phyloP scores from a whole-genome alignment of 2,888 invertebrate genomes.

The Drosophila mettleri region DNA sequence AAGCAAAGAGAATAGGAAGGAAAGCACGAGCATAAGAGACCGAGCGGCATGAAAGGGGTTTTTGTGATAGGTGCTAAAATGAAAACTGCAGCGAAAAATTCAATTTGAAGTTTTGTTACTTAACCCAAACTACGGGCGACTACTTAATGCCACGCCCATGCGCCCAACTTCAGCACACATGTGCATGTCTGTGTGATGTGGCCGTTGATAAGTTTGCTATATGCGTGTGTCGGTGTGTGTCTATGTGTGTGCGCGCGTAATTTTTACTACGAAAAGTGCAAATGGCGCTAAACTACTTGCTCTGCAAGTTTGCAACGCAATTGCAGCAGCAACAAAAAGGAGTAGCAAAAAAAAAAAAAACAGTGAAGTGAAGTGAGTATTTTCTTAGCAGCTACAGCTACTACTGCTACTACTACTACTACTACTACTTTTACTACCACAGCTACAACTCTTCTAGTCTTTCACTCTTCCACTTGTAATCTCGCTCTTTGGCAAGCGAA shows the following conservation, averaged over 20 bases:
- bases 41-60: constrained; percentile 43
- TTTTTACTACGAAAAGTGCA: constrained; percentile 81
- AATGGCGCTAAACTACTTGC: constrained; percentile 80
- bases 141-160: constrained; percentile 71
- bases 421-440: not conserved
- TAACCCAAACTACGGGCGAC: constrained; percentile 76
- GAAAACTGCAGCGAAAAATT: constrained; percentile 75
- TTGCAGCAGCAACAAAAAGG: constrained; percentile 55
- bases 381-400: constrained; percentile 26
- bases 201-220: constrained; percentile 68
- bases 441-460: not conserved
- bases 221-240: constrained; percentile 19
- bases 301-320: constrained; percentile 76
- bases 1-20: constrained; percentile 13
- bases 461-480: constrained; percentile 35
- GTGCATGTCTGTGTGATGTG: constrained; percentile 43
- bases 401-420: not conserved
- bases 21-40: not conserved
- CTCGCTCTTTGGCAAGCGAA: constrained; percentile 34
- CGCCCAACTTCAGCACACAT: constrained; percentile 46
- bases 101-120: constrained; percentile 80
- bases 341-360: constrained; percentile 17
- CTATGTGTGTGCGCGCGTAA: constrained; percentile 50
- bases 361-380: constrained; percentile 34
- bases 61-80: constrained; percentile 79